phyloP scores from a whole-genome alignment of 2,113 vertebrate genomes.

The Brachypteracias leptosomus region DNA sequence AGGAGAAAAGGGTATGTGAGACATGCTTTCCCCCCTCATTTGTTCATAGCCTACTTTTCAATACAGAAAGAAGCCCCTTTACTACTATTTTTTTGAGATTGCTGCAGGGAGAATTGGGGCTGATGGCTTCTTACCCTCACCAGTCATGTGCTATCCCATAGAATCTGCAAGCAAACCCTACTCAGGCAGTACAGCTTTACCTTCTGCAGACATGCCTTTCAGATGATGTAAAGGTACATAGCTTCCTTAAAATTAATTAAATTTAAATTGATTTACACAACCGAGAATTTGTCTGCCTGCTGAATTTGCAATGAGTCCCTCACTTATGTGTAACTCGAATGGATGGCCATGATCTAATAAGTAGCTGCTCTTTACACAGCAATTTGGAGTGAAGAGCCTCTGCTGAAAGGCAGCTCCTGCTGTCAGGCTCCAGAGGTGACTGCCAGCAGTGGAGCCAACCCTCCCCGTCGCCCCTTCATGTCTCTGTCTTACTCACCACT shows the following conservation, averaged over 20 bases:
- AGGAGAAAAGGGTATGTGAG: not conserved
- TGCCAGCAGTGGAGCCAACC: not conserved
- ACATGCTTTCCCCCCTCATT: fast-evolving
- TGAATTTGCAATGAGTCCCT: not conserved
- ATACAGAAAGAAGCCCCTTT: not conserved
- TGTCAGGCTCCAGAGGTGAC: not conserved
- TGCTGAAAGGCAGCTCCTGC: not conserved
- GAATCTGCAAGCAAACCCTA: not conserved
- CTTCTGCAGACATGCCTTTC: not conserved
- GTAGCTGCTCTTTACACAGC: not conserved
- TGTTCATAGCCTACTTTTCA: not conserved
- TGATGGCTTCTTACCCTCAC: not conserved
- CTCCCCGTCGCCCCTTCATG: fast-evolving
- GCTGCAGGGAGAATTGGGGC: not conserved
- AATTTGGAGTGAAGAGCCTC: not conserved
- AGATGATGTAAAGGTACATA: not conserved
- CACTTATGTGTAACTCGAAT: not conserved
- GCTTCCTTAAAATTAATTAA: not conserved
- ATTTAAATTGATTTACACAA: not conserved
- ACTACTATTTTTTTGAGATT: not conserved
- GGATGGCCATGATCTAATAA: not conserved
- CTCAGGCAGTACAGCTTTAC: not conserved
- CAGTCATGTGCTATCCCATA: fast-evolving
- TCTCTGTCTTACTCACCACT: not conserved
- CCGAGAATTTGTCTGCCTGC: not conserved